phyloP scores from a whole-genome alignment of 2,113 vertebrate species.

The Cyanoramphus novaezelandiae region DNA sequence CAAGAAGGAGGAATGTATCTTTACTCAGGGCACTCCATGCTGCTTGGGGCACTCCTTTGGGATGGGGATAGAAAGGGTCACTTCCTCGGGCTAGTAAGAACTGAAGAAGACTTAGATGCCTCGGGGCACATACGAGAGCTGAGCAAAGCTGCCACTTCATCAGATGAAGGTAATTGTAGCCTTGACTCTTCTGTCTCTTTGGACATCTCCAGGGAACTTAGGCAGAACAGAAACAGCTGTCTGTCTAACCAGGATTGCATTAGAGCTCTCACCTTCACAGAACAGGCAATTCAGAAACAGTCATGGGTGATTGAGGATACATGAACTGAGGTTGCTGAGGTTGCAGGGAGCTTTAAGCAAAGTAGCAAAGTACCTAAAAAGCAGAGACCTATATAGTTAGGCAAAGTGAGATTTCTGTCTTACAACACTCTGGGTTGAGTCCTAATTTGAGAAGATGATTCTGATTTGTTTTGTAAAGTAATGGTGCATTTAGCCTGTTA shows the following conservation, averaged over 20 bases:
- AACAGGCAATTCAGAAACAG: neutral
- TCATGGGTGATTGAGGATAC: neutral
- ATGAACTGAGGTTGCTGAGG: neutral
- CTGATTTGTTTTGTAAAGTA: neutral
- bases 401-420: neutral
- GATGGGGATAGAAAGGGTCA: neutral
- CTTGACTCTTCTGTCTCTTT: neutral
- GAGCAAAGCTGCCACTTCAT: neutral
- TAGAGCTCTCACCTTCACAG: neutral
- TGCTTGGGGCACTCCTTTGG: neutral
- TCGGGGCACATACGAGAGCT: fast-evolving
- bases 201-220: neutral
- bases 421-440: neutral
- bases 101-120: neutral
- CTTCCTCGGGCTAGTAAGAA: neutral
- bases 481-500: neutral
- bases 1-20: neutral
- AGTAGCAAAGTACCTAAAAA: neutral
- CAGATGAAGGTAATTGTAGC: neutral
- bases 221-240: neutral
- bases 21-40: neutral
- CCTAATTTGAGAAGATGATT: neutral
- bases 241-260: neutral
- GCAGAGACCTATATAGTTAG: neutral
- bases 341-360: neutral